phyloP scores from a whole-genome alignment of 2,113 vertebrate genomes.

The Cynopterus brachyotis region DNA sequence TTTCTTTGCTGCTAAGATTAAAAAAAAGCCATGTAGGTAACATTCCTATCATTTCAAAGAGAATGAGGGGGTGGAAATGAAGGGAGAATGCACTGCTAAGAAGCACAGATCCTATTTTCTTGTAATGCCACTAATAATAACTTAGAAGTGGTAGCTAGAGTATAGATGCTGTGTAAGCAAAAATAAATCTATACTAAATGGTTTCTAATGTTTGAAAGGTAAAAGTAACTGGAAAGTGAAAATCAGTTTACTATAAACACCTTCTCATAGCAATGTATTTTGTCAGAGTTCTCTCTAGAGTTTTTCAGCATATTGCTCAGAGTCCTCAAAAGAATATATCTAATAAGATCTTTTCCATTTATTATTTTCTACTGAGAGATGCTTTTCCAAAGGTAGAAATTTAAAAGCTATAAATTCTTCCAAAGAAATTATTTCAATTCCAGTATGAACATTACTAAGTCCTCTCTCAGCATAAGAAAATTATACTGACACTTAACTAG shows the following conservation, averaged over 20 bases:
- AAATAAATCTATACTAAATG: background rate
- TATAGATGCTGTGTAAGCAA: background rate
- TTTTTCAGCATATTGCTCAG: background rate
- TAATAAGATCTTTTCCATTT: background rate
- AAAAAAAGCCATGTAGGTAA: background rate
- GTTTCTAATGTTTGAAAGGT: constrained; percentile 19
- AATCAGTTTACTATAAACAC: constrained; percentile 12
- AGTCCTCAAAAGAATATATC: background rate
- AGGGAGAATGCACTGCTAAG: background rate
- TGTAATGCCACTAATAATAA: background rate
- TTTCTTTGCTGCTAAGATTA: background rate
- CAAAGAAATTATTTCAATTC: constrained; percentile 31
- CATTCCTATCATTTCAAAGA: background rate
- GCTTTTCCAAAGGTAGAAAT: constrained; percentile 28
- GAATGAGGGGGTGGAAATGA: background rate
- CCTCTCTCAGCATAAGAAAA: background rate
- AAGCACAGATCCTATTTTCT: background rate
- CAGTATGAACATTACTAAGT: constrained; percentile 14
- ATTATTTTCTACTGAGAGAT: constrained; percentile 36
- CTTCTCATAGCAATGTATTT: background rate
- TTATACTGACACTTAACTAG: constrained; percentile 23
- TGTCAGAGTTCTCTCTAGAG: background rate
- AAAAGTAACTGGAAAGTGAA: constrained; percentile 48
- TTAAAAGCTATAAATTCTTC: constrained; percentile 44
- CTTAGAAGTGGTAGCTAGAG: background rate